phyloP scores from a whole-genome alignment of 2,797 vertebrate species.

The Acropternis orthonyx region DNA sequence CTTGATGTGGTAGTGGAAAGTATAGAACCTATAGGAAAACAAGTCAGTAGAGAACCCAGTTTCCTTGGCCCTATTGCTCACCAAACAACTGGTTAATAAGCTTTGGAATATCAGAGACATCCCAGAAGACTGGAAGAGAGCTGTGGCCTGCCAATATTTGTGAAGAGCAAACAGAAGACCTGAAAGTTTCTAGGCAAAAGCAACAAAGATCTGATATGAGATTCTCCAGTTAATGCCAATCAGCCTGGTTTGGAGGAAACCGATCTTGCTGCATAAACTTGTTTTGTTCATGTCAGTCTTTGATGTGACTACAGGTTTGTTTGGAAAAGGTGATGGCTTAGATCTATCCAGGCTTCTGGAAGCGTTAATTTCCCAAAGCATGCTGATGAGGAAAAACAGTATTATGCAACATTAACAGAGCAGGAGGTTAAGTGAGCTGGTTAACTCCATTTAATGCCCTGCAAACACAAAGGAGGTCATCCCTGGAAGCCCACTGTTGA shows the following conservation, averaged over 20 bases:
- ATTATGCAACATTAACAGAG: conserved; percentile 7
- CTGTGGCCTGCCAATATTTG: conserved; percentile 23
- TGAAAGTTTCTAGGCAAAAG: conserved; percentile 48
- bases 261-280: conserved; percentile 14
- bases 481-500: background rate
- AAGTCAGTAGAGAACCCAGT: background rate
- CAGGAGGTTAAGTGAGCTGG: background rate
- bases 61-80: background rate
- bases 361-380: conserved; percentile 34
- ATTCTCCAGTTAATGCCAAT: conserved; percentile 37
- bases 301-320: conserved; percentile 45
- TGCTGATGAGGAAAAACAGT: background rate
- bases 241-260: conserved; percentile 13
- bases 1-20: accelerated
- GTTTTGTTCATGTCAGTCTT: conserved; percentile 58
- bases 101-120: conserved; percentile 14
- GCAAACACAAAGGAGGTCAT: background rate
- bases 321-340: conserved; percentile 40
- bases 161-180: conserved; percentile 51
- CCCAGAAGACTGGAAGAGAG: conserved; percentile 25
- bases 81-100: conserved; percentile 28
- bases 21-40: background rate
- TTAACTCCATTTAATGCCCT: background rate
- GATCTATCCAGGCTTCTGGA: conserved; percentile 44
- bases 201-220: conserved; percentile 23